These are phyloP conservation scores for Pristionchus maxplancki DNA, from an alignment of 2,888 invertebrate genomes.

Conservation along the genomic window DNA sequence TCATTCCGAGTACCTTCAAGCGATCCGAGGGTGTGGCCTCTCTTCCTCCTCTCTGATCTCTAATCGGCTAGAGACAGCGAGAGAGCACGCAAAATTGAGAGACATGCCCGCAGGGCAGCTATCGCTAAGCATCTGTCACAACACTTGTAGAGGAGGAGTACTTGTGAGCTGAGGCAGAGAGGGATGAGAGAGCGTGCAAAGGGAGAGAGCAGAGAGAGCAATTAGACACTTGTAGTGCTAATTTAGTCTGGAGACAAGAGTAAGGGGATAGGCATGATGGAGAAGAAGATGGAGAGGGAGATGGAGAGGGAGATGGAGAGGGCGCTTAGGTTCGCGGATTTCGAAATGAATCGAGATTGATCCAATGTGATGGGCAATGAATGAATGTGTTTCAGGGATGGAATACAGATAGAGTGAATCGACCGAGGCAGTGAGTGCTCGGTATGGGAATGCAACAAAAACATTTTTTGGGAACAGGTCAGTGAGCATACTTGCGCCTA, in stretches of 20 bases:
- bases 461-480: too few relatives aligned
- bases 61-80: neutral
- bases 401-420: too few relatives aligned
- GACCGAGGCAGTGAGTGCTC: too few relatives aligned
- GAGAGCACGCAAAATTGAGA: neutral
- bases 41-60: neutral
- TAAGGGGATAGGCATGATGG: conserved; percentile 16
- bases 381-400: too few relatives aligned
- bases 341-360: too few relatives aligned
- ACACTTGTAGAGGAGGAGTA: conserved; percentile 37
- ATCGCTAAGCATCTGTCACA: conserved; percentile 41
- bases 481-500: too few relatives aligned
- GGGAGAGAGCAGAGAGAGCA: neutral
- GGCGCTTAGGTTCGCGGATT: too few relatives aligned
- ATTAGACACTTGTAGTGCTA: conserved; percentile 30
- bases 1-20: conserved; percentile 34
- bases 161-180: conserved; percentile 8
- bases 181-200: neutral
- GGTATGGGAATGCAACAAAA: too few relatives aligned
- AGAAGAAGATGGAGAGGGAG: too few relatives aligned
- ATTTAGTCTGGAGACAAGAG: conserved; percentile 20
- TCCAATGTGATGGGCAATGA: too few relatives aligned
- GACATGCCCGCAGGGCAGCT: neutral
- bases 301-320: too few relatives aligned
- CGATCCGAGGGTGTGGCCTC: neutral